Percentiles rank a stretch among this genome's conserved stretches.
Conservation (phyloP, 2,113 vertebrate species). For the Acrocephalus arundinaceus region DNA sequence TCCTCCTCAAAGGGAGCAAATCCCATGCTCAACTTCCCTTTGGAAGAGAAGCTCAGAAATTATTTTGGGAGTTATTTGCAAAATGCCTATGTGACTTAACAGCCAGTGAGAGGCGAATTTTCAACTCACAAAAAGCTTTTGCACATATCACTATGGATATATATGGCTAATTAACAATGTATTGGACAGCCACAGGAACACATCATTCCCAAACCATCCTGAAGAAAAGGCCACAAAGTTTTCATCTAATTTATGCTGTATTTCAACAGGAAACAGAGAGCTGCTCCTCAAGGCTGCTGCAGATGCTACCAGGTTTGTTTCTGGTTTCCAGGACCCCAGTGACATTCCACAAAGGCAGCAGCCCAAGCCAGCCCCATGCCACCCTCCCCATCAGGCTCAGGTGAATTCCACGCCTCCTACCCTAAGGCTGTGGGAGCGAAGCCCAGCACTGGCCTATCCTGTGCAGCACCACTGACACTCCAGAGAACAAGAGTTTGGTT, state of each 20-base stretch:
- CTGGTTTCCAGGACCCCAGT: accelerated
- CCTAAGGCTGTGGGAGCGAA: neutral
- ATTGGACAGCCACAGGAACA: neutral
- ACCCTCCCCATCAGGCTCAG: neutral
- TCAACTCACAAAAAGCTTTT: neutral
- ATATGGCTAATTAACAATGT: neutral
- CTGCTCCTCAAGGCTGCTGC: neutral
- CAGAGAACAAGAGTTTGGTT: accelerated
- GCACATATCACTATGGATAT: neutral
- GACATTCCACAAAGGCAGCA: neutral
- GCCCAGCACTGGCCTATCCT: neutral
- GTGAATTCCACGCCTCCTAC: neutral
- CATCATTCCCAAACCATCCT: neutral
- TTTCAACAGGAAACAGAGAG: neutral
- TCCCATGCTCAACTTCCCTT: neutral
- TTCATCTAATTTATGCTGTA: neutral
- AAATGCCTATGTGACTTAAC: neutral
- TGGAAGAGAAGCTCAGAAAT: neutral
- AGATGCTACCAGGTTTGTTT: neutral
- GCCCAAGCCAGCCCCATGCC: neutral
- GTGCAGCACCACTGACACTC: neutral
- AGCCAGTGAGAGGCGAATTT: neutral
- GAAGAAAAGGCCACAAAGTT: neutral
- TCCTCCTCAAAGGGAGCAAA: neutral
- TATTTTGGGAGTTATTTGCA: neutral